Evolutionary conservation across 2,888 invertebrate genomes (phyloP).

Genomic region (Agrotis ipsilon): DNA sequence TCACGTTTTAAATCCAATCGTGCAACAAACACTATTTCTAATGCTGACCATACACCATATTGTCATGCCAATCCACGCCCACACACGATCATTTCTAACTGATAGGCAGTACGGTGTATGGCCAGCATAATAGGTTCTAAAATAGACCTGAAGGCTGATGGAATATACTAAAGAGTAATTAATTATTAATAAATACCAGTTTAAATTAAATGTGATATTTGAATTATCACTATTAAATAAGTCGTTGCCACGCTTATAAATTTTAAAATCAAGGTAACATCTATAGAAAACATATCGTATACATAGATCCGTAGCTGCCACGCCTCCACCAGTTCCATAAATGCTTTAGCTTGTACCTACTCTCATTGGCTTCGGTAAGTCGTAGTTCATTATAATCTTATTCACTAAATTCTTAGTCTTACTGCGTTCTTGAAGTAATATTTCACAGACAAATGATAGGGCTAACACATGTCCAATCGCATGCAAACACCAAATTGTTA

Average conservation of each 20-base stretch:
- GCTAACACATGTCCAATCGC: conserved; percentile 69
- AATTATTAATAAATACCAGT: neutral
- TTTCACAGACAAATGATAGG: conserved; percentile 76
- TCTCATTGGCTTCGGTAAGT: conserved; percentile 75
- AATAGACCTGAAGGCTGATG: neutral
- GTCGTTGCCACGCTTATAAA: conserved; percentile 82
- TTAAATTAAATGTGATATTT: conserved; percentile 62
- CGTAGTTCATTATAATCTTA: conserved; percentile 80
- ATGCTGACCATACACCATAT: too few relatives aligned
- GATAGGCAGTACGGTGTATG: too few relatives aligned
- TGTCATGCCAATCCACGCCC: too few relatives aligned
- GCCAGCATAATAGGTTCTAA: too few relatives aligned
- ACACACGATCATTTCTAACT: too few relatives aligned
- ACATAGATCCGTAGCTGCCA: conserved; percentile 76
- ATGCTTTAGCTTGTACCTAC: conserved; percentile 80
- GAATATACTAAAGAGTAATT: neutral
- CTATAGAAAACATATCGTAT: conserved; percentile 81
- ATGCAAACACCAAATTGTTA: conserved; percentile 70
- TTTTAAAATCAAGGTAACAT: conserved; percentile 80
- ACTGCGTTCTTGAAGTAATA: conserved; percentile 70
- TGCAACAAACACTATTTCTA: neutral
- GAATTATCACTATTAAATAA: conserved; percentile 81
- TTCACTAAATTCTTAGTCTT: conserved; percentile 75
- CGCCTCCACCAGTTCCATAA: conserved; percentile 78
- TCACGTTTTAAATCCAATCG: neutral